A percentile compares a stretch with the other conserved stretches of the same genome.
Conservation (phyloP, 2,888 invertebrate species). For the Furcula furcula region DNA sequence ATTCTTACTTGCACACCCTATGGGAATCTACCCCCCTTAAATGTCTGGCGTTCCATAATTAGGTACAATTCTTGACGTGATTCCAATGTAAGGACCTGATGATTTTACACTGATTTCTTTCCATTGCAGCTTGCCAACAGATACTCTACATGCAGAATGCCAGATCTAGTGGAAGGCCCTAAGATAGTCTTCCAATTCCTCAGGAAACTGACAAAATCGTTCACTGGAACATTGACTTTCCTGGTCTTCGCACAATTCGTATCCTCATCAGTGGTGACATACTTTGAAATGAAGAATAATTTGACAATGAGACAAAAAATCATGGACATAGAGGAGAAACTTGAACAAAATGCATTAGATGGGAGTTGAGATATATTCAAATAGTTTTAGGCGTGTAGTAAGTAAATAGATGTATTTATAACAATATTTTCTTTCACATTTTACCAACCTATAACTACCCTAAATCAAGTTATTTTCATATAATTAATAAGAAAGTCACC, state of each 20-base stretch:
- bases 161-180: slow-evolving; percentile 81
- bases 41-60: too few species aligned
- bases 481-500: too few species aligned
- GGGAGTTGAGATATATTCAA: slow-evolving; percentile 7
- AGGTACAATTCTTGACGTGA: too few species aligned
- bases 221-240: slow-evolving; percentile 68
- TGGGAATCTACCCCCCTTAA: too few species aligned
- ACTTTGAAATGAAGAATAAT: slow-evolving; percentile 81
- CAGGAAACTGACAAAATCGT: slow-evolving; percentile 76
- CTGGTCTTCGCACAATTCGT: slow-evolving; percentile 77
- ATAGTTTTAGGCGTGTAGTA: slow-evolving; percentile 5
- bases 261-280: slow-evolving; percentile 81
- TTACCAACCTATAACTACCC: too few species aligned
- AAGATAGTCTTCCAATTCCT: slow-evolving; percentile 77
- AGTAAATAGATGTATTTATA: slow-evolving; percentile 27
- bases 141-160: slow-evolving; percentile 83
- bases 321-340: slow-evolving; percentile 52
- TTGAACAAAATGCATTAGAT: slow-evolving; percentile 24
- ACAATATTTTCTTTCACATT: not conserved
- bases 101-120: too few species aligned
- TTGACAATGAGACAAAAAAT: slow-evolving; percentile 61
- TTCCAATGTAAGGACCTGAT: too few species aligned
- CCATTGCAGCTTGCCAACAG: slow-evolving; percentile 83
- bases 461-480: too few species aligned
- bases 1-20: too few species aligned